Evolutionary conservation across 2,888 invertebrate genomes (phyloP).

Genomic region (Erebia palarica): DNA sequence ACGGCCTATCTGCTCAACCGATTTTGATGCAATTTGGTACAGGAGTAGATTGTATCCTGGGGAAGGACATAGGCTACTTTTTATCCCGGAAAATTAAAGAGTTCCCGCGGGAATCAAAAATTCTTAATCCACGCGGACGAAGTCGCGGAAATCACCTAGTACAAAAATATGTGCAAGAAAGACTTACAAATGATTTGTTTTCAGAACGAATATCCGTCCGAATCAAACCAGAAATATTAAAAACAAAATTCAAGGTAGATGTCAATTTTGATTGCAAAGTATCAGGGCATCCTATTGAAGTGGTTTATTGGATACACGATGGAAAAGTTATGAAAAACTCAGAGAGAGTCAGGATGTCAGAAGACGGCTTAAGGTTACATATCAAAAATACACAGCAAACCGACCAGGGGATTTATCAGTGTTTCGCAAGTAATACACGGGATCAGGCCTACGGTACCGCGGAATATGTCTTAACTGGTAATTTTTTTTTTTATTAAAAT

Average conservation of each 20-base stretch:
- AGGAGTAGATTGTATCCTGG: too few species aligned
- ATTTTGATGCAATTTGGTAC: too few species aligned
- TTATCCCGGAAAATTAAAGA: too few species aligned
- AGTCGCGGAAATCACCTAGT: too few species aligned
- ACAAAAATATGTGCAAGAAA: background rate
- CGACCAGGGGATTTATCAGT: conserved; percentile 96
- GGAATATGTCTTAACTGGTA: conserved; percentile 91
- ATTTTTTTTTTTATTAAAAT: conserved; percentile 5
- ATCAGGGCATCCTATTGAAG: conserved; percentile 91
- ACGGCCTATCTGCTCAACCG: too few species aligned
- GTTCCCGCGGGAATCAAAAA: too few species aligned
- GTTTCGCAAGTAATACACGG: conserved; percentile 92
- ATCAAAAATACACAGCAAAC: conserved; percentile 88
- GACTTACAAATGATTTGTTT: conserved; percentile 44
- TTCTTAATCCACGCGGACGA: too few species aligned
- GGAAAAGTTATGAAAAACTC: conserved; percentile 84
- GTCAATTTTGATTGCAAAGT: conserved; percentile 94
- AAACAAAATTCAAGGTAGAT: conserved; percentile 92
- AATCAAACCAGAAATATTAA: conserved; percentile 89
- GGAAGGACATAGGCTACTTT: too few species aligned
- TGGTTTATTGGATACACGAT: conserved; percentile 91
- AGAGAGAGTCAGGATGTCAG: conserved; percentile 81
- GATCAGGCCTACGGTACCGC: conserved; percentile 93
- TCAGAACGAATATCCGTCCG: conserved; percentile 90
- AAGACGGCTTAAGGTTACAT: conserved; percentile 77